These are phyloP conservation scores for Ametastegia equiseti DNA, from an alignment of 2,888 invertebrate genomes.

Conservation along the genomic window DNA sequence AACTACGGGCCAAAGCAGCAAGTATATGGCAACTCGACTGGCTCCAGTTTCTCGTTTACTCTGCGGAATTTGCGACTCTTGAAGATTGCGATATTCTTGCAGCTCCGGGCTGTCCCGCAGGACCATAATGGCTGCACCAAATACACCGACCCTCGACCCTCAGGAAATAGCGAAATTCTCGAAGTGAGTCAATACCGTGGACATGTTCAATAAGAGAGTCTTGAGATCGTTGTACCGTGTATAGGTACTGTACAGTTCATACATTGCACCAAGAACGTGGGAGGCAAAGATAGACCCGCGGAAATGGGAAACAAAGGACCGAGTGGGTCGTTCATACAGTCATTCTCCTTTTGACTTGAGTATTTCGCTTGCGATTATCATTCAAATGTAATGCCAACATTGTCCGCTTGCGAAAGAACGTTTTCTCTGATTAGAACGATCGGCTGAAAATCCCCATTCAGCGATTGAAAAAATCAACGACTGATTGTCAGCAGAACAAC, in stretches of 20 bases:
- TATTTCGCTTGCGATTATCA: neutral
- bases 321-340: neutral
- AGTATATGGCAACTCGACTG: neutral
- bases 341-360: neutral
- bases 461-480: no score
- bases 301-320: neutral
- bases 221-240: neutral
- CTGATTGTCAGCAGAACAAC: no score
- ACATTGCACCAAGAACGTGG: neutral
- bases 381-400: neutral
- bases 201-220: neutral
- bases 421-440: no score
- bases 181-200: conserved; percentile 3
- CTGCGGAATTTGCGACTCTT: neutral
- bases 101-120: neutral
- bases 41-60: neutral
- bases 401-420: no score
- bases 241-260: neutral
- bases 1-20: neutral
- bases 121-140: neutral
- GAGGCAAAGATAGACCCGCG: neutral
- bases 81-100: neutral
- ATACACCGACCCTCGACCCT: neutral
- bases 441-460: no score
- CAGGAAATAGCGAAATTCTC: neutral